phyloP scores from a whole-genome alignment of 2,888 invertebrate genomes.

The Hofmannophila pseudospretella region DNA sequence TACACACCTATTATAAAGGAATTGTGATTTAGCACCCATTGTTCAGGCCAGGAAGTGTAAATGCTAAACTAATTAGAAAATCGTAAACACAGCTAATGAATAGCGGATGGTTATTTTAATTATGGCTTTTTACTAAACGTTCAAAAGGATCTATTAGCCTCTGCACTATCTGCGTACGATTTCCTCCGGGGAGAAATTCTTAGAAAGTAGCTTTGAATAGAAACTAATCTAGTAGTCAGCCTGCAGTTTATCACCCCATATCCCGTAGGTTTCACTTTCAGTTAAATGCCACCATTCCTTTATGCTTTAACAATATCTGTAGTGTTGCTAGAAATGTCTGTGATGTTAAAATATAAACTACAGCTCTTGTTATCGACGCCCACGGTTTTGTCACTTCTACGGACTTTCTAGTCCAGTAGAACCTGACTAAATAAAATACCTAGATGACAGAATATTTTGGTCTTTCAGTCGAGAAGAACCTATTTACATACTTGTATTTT shows the following conservation, averaged over 20 bases:
- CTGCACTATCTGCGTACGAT: slow-evolving; percentile 25
- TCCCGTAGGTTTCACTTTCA: slow-evolving; percentile 53
- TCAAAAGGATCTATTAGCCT: slow-evolving; percentile 8
- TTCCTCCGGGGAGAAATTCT: slow-evolving; percentile 48
- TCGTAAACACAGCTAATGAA: too few relatives aligned
- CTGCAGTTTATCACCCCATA: slow-evolving; percentile 50
- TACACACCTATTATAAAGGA: not conserved
- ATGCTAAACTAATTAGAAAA: too few relatives aligned
- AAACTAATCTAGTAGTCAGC: slow-evolving; percentile 60
- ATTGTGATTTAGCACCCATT: not conserved
- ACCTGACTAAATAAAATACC: not conserved
- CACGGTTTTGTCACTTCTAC: slow-evolving; percentile 1
- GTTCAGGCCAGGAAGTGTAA: too few relatives aligned
- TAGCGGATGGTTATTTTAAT: too few relatives aligned
- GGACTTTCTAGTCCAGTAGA: not conserved
- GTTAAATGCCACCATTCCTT: slow-evolving; percentile 27
- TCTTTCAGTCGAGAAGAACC: too few relatives aligned
- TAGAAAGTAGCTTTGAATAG: slow-evolving; percentile 68
- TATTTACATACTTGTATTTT: too few relatives aligned
- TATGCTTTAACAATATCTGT: slow-evolving; percentile 10
- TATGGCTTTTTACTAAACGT: not conserved
- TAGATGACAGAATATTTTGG: not conserved
- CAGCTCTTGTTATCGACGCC: not conserved
- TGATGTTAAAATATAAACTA: slow-evolving; percentile 8
- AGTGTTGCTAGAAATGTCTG: not conserved